A percentile compares a stretch with the other conserved stretches of the same genome.
Evolutionary conservation across 2,113 vertebrate species (phyloP).

Genomic region (Hoplias malabaricus): DNA sequence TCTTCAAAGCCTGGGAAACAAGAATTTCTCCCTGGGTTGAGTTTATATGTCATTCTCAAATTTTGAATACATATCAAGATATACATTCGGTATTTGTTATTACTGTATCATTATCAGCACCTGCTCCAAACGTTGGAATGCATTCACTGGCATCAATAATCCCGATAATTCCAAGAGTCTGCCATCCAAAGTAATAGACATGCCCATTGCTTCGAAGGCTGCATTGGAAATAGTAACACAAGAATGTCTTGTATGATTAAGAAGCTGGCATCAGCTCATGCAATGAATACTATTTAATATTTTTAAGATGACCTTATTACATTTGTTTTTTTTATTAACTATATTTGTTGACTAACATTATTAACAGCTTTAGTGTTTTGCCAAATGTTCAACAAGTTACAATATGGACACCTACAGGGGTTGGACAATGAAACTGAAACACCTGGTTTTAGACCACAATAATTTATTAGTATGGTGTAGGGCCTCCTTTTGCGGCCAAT

Average conservation of each 20-base stretch:
- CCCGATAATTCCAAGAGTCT: slow-evolving; percentile 70
- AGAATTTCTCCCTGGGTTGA: neutral
- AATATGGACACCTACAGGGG: no score
- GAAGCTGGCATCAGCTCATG: neutral
- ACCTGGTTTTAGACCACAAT: no score
- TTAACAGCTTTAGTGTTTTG: neutral
- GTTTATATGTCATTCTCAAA: neutral
- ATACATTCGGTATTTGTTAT: neutral
- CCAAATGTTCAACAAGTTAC: no score
- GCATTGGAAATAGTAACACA: slow-evolving; percentile 32
- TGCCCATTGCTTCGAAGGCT: slow-evolving; percentile 68
- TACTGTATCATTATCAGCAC: slow-evolving; percentile 51
- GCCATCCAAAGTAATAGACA: slow-evolving; percentile 79
- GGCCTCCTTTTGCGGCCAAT: no score
- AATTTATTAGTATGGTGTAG: no score
- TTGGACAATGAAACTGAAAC: no score
- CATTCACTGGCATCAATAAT: slow-evolving; percentile 81
- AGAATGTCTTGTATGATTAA: neutral
- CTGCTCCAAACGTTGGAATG: slow-evolving; percentile 76
- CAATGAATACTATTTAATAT: no score
- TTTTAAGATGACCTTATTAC: neutral
- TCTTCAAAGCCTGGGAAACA: slow-evolving; percentile 68
- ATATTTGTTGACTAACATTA: no score
- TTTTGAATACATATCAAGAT: neutral
- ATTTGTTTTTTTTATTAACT: neutral